These are phyloP conservation scores for Parasteatoda tepidariorum DNA, from an alignment of 1,140 invertebrate genomes.

Conservation along the genomic window DNA sequence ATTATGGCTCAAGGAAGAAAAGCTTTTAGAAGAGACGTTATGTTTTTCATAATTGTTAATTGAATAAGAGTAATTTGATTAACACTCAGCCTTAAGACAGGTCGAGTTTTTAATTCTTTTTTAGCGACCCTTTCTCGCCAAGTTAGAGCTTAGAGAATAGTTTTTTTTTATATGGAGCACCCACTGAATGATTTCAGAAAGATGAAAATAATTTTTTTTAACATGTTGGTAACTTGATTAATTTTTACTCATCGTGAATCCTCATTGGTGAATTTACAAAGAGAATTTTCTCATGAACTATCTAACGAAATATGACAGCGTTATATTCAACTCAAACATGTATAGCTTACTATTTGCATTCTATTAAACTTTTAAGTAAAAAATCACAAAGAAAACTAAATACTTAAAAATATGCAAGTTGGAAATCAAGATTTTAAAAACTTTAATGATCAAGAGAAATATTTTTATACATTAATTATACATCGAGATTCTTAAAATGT, in stretches of 20 bases:
- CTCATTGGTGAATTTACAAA: neutral
- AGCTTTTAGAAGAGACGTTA: conserved; percentile 31
- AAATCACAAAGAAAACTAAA: no score
- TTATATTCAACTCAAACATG: neutral
- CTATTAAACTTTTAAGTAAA: no score
- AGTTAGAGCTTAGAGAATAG: neutral
- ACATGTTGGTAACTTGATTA: conserved; percentile 34
- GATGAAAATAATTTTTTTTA: neutral
- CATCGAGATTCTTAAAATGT: no score
- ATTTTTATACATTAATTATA: no score
- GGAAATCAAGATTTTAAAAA: no score
- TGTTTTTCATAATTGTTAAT: conserved; percentile 51
- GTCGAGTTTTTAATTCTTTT: conserved; percentile 40
- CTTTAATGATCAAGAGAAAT: no score
- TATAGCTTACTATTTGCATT: no score
- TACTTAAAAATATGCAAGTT: no score
- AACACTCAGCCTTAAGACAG: conserved; percentile 8
- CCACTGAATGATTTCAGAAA: neutral
- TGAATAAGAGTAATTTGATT: conserved; percentile 43
- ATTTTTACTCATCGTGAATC: conserved; percentile 40
- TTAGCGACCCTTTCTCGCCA: neutral
- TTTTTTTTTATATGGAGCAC: neutral
- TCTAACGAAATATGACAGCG: neutral
- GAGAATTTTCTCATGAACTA: neutral
- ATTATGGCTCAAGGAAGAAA: conserved; percentile 14